Conservation (phyloP, 1,140 invertebrate genomes). For the Papilio machaon region DNA sequence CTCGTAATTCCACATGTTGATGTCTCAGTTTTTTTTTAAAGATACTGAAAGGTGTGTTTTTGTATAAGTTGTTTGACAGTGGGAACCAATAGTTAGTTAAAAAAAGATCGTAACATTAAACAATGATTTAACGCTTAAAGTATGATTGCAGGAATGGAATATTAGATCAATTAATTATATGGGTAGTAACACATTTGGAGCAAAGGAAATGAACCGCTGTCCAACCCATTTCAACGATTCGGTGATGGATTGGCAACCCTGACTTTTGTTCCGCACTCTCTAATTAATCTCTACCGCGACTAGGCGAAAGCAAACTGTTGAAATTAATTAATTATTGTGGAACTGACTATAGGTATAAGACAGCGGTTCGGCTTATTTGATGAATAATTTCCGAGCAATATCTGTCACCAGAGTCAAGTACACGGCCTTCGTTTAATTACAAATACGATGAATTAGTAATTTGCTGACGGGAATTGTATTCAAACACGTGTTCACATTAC, state of each 20-base stretch:
- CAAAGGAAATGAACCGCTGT: constrained; percentile 56
- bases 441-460: constrained; percentile 16
- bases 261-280: constrained; percentile 67
- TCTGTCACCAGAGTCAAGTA: constrained; percentile 27
- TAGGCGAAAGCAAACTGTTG: constrained; percentile 42
- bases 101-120: not conserved
- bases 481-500: not conserved
- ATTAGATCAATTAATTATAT: constrained; percentile 27
- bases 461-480: not conserved
- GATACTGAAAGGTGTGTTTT: too few species aligned
- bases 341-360: constrained; percentile 1
- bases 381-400: constrained; percentile 15
- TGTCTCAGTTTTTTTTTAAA: too few species aligned
- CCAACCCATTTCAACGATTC: constrained; percentile 60
- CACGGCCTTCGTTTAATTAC: constrained; percentile 17
- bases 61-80: too few species aligned
- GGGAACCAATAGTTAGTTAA: not conserved
- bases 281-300: constrained; percentile 69
- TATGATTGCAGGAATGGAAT: constrained; percentile 28
- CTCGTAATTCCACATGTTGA: too few species aligned
- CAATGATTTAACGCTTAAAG: not conserved
- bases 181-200: constrained; percentile 9
- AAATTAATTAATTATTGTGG: constrained; percentile 45
- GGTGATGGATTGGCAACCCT: constrained; percentile 65
- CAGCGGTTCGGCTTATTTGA: constrained; percentile 1